A percentile compares a stretch with the other conserved stretches of the same genome.
These are phyloP conservation scores for Melanaphis sacchari DNA, from an alignment of 1,140 invertebrate genomes.

Conservation along the genomic window DNA sequence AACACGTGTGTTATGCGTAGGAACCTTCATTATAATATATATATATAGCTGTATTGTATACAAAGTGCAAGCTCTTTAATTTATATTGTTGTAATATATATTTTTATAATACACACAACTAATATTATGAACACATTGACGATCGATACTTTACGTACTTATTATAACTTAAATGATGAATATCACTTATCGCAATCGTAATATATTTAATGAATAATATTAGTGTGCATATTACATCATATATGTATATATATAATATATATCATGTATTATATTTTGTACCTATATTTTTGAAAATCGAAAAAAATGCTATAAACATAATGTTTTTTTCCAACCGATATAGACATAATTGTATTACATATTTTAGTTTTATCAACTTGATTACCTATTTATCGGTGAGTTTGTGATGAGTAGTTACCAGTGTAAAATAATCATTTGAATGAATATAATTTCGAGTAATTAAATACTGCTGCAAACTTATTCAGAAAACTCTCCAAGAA, in stretches of 20 bases:
- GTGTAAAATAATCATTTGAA: background rate
- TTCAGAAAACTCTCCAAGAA: background rate
- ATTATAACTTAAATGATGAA: background rate
- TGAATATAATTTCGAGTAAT: background rate
- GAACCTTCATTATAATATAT: background rate
- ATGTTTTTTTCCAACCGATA: background rate
- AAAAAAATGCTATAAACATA: background rate
- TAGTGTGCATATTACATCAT: too few species aligned
- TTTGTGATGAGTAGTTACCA: background rate
- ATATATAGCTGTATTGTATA: background rate
- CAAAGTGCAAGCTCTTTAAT: background rate
- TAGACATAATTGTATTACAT: background rate
- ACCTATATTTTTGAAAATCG: background rate
- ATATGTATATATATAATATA: too few species aligned
- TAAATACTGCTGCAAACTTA: background rate
- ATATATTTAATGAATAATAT: background rate
- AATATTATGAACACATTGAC: background rate
- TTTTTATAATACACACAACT: background rate
- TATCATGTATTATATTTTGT: background rate
- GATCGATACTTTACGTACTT: background rate
- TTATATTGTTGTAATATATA: background rate
- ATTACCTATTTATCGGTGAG: background rate
- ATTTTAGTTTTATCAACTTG: background rate
- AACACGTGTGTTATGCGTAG: background rate
- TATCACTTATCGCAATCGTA: background rate